Base-by-base conservation (phyloP, 1,140 invertebrate genomes). In the Ostrea denselamellosa region DNA sequence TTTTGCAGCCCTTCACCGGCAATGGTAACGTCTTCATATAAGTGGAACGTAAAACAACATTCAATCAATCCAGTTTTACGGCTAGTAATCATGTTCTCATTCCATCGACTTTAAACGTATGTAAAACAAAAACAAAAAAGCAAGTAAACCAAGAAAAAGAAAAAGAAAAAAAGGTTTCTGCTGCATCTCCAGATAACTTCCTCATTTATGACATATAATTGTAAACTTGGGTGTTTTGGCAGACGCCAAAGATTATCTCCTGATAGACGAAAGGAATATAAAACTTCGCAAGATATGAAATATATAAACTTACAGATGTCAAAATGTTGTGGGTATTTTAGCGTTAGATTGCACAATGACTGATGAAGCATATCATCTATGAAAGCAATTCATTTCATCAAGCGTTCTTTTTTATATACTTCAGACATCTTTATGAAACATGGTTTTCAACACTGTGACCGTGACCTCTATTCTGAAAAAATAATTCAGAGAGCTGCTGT, bases 241-340 rank as follows among this genome's bases (percentile, higher is more conserved):
- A 34, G 68, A 77, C 68, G 68, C 28, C 28, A 77, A 77, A 77
- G 28, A 77, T 77, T 77, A 77, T 77, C 25, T n/a, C 14, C 9
- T 12, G 25, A 77, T 77, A 28, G 58, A 62, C 58, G n/a, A 62
- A 5, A 62, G 7, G 12, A 14, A n/a, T 12, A 62, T 12, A n/a
- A 62, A 62, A 62, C 7, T 5, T 14, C 25, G 25, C 28, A 77
- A 77, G 25, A 34, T 77, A 25, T 77, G 25, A 77, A 77, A 77
- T 77, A 25, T 77, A n/a, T 77, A 77, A 77, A 77, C 68, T 77
- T 77, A 77, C 68, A 77, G 68, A 77, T 77, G 68, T 25, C 68
- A 77, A 12, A 25, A 77, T 28, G 9, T 17, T 14, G 10, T 77
- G 68, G 68, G 68, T 77, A 25, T 77, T 77, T 77, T 77, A 77